phyloP scores from a whole-genome alignment of 2,797 vertebrate species.

The Halcyon chelicuti region DNA sequence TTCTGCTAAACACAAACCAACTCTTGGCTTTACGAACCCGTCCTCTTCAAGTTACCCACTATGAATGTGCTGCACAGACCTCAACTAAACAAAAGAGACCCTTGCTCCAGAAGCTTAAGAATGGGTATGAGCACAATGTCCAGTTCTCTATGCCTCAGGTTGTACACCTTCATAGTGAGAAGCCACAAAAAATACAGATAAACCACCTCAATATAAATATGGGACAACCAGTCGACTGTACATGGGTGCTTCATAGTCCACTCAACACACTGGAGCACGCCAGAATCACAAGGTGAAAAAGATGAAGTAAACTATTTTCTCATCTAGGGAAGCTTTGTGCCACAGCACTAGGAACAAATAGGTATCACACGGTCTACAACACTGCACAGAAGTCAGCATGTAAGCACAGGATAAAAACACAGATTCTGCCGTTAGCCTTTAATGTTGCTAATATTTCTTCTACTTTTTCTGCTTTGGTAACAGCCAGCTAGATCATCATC shows the following conservation, averaged over 20 bases:
- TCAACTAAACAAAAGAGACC: not conserved
- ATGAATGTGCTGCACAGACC: not conserved
- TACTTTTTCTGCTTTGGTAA: not conserved
- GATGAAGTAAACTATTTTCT: not conserved
- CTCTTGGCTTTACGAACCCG: not conserved
- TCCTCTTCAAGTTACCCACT: not conserved
- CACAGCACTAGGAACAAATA: not conserved
- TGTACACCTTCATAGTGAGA: not conserved
- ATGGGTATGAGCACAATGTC: accelerated
- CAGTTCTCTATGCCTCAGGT: not conserved
- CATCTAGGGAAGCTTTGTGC: not conserved
- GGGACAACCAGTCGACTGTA: not conserved
- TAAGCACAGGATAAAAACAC: not conserved
- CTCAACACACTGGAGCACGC: not conserved
- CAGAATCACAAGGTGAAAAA: not conserved
- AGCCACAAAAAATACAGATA: not conserved
- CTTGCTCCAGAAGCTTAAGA: not conserved
- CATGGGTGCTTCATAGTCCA: not conserved
- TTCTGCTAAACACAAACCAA: not conserved
- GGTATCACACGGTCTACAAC: not conserved
- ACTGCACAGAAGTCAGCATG: not conserved
- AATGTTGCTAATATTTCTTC: not conserved
- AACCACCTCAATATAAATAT: not conserved
- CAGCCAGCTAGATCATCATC: not conserved
- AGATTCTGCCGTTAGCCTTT: not conserved